Conservation (phyloP, 2,113 vertebrate genomes). For the Eolophus roseicapilla region DNA sequence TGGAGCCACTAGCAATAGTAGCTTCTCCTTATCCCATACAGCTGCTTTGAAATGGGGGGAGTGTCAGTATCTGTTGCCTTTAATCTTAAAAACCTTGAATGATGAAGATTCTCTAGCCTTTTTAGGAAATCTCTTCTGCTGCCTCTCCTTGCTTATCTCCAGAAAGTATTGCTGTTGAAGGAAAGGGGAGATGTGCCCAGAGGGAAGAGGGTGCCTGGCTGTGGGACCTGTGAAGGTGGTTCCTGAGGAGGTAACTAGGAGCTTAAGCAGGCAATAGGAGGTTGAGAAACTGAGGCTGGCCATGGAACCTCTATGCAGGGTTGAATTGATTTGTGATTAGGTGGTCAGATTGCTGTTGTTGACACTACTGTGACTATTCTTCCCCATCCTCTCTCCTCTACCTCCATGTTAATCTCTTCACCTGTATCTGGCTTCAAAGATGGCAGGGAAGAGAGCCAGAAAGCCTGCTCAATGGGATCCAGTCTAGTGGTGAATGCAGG, state of each 20-base stretch:
- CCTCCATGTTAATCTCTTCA: background rate
- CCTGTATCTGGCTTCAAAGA: background rate
- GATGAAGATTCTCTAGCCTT: background rate
- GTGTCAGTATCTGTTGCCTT: background rate
- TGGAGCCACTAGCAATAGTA: background rate
- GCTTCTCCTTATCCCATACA: background rate
- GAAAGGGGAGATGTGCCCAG: accelerated
- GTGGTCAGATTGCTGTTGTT: background rate
- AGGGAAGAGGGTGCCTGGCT: background rate
- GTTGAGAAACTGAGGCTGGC: background rate
- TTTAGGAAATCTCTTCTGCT: background rate
- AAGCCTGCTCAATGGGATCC: background rate
- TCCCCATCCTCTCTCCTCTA: background rate
- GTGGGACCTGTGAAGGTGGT: background rate
- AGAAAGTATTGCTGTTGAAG: background rate
- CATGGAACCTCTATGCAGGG: background rate
- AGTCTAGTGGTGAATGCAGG: background rate
- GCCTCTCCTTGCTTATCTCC: background rate
- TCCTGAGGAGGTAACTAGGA: background rate
- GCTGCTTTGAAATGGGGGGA: background rate
- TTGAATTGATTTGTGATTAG: background rate
- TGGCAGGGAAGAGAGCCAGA: background rate
- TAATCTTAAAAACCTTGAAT: background rate
- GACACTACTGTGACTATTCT: background rate
- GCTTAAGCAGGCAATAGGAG: background rate